These are phyloP conservation scores for Drosophila pandora DNA, from an alignment of 1,140 invertebrate species.

Conservation along the genomic window DNA sequence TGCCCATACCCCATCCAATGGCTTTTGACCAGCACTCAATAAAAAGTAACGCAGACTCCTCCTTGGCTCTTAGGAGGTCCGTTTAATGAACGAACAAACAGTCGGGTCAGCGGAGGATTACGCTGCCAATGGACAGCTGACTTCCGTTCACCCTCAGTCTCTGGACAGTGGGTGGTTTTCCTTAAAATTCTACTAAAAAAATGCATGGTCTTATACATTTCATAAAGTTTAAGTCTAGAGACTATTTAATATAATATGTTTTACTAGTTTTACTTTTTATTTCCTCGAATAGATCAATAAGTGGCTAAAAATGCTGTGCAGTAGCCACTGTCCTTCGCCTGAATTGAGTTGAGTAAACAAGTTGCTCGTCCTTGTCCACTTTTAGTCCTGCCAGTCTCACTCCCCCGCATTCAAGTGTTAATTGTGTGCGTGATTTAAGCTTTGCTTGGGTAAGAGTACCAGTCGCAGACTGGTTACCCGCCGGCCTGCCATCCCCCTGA, in stretches of 20 bases:
- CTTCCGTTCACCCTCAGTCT: slow-evolving; percentile 9
- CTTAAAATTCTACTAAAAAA: neutral
- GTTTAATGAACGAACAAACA: slow-evolving; percentile 75
- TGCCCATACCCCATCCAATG: slow-evolving; percentile 6
- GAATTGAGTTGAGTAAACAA: slow-evolving; percentile 69
- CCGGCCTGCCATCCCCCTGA: slow-evolving; percentile 20
- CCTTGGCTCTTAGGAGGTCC: slow-evolving; percentile 32
- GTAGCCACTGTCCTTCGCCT: neutral
- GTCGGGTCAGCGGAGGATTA: slow-evolving; percentile 64
- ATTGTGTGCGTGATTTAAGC: slow-evolving; percentile 81
- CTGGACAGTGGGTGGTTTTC: neutral
- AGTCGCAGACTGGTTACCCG: neutral
- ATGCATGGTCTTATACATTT: neutral
- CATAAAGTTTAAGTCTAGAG: neutral
- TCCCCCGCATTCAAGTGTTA: slow-evolving; percentile 62
- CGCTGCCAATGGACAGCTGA: slow-evolving; percentile 59
- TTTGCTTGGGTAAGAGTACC: slow-evolving; percentile 15
- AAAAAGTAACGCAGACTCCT: slow-evolving; percentile 54
- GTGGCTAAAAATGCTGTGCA: neutral
- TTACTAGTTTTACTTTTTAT: too few species aligned
- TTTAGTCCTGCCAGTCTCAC: slow-evolving; percentile 19
- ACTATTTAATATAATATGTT: neutral
- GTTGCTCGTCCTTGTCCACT: slow-evolving; percentile 53
- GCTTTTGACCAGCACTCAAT: slow-evolving; percentile 47
- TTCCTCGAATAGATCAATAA: too few species aligned